Evolutionary conservation across 2,113 vertebrate species (phyloP), one percentile per base, ranked within the genome.

Genomic region (Cebus imitator): DNA sequence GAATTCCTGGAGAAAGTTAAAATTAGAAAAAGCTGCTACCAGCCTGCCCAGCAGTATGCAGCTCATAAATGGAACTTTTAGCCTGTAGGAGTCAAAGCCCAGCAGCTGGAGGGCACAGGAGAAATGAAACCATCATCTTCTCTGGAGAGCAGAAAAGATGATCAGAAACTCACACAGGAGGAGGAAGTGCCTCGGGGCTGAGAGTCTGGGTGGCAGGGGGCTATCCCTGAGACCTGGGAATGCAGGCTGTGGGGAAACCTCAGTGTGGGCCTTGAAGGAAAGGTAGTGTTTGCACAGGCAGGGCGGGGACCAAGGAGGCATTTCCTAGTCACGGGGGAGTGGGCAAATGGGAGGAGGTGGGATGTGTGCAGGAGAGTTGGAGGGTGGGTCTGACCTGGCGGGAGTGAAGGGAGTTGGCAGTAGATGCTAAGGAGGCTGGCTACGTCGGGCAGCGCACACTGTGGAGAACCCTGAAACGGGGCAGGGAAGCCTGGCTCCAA

Each of bases 1-100:
- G 78, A 91, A 80, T 96, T 96, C 93, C 97, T 97, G 70, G 91
- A 93, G 93, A 84, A 83, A 95, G 97, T 98, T 97, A 97, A 97
- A 97, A 97, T 98, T 97, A 98, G 98, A 97, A 90, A 86, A 70
- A 73, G 32, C 88, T 0, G 43, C 14, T 35, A 12, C 13, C 30
- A 45, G 30, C 40, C 43, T 14, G 58, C 2, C 48, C 68, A 2
- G 57, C 0, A 2, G 37, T 25, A 0, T 0, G 45, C 1, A 25
- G 32, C 70, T 84, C 17, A 0, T 6, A 6, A 37, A 21, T 3
- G 5, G 45, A 37, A 18, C 48, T 48, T 43, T 18, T 1, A 5
- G 35, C 9, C 86, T 8, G 25, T 10, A 43, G 7, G 13, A 32
- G 0, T 0, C 79, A 12, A 61, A 8, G 25, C 50, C 66, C 48